These are phyloP conservation scores for Ovibos moschatus DNA, from an alignment of 2,113 vertebrate genomes.

Conservation along the genomic window DNA sequence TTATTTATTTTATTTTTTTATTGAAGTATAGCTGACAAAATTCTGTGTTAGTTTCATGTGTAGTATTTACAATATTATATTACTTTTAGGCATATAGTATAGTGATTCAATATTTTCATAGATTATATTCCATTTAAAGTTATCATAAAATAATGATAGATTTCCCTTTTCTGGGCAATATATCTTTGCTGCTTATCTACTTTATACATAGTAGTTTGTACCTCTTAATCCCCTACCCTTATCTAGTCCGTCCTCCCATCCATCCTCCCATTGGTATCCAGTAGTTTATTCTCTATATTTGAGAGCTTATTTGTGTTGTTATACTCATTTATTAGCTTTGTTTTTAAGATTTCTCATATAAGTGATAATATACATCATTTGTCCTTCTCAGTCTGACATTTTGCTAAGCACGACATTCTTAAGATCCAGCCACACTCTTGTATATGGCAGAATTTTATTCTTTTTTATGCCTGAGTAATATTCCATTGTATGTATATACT, in stretches of 20 bases:
- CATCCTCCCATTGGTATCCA: not conserved
- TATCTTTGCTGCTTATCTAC: not conserved
- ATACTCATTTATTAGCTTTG: not conserved
- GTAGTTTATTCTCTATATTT: not conserved
- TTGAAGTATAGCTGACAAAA: not conserved
- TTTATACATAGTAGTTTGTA: not conserved
- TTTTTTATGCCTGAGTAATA: not conserved
- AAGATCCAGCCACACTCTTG: not conserved
- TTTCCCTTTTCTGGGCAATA: not conserved
- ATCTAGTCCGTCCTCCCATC: not conserved
- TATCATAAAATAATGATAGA: not conserved
- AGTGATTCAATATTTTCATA: not conserved
- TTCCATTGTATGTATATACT: not conserved
- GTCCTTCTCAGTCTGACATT: not conserved
- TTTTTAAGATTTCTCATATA: not conserved
- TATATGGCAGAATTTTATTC: not conserved
- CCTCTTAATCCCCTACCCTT: not conserved
- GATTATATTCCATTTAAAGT: not conserved
- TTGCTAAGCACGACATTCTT: fast-evolving
- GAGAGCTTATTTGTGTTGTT: not conserved
- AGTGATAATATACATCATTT: not conserved
- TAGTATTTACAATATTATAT: not conserved
- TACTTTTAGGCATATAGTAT: not conserved
- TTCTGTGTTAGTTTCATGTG: not conserved
- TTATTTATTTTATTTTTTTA: not conserved